These are phyloP conservation scores for Synergus umbraculus DNA, from an alignment of 2,888 invertebrate species.

Conservation along the genomic window DNA sequence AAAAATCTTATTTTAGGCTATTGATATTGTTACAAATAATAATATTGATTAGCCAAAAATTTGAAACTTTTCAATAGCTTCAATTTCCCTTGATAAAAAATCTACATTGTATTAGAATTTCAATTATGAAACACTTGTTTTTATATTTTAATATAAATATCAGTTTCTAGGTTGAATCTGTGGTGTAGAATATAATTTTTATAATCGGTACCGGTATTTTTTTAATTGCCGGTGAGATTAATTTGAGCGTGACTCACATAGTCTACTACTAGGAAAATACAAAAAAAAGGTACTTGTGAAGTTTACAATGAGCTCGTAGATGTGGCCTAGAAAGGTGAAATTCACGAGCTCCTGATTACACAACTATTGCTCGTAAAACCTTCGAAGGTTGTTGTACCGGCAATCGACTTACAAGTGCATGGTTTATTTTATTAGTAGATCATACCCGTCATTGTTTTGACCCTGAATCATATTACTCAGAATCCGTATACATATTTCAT, in stretches of 20 bases:
- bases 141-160: background rate
- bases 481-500: background rate
- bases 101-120: too few relatives aligned
- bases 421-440: background rate
- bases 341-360: conserved; percentile 24
- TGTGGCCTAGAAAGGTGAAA: conserved; percentile 37
- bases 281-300: background rate
- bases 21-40: too few relatives aligned
- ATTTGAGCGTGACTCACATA: background rate
- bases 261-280: background rate
- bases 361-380: conserved; percentile 23
- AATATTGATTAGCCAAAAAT: too few relatives aligned
- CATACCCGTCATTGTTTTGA: background rate
- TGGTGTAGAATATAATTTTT: background rate
- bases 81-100: too few relatives aligned
- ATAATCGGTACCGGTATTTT: background rate
- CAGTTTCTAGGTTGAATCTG: background rate
- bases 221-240: background rate
- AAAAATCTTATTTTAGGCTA: too few relatives aligned
- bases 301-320: conserved; percentile 19
- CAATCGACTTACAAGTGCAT: conserved; percentile 8
- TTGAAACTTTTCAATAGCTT: too few relatives aligned
- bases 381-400: conserved; percentile 8
- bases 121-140: background rate
- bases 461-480: background rate